A percentile compares a stretch with the other conserved stretches of the same genome.
These are phyloP conservation scores for Phymastichus coffea DNA, from an alignment of 1,140 invertebrate genomes.

Conservation along the genomic window DNA sequence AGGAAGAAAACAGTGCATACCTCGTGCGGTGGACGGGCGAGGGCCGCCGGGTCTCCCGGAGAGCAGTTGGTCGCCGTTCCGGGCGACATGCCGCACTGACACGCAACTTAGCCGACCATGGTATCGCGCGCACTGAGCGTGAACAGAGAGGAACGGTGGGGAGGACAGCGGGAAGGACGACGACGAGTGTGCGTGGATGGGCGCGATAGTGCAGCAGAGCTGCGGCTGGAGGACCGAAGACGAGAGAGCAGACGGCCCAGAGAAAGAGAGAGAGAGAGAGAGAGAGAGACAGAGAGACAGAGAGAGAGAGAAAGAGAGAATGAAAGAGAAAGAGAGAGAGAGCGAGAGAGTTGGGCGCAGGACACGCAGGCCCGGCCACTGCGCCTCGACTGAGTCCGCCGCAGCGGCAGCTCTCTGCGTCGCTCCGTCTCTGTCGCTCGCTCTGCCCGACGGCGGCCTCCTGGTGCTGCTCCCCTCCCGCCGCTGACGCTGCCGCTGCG, in stretches of 20 bases:
- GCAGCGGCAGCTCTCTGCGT: too few relatives aligned
- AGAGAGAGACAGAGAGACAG: neutral
- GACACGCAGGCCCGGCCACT: slow-evolving; percentile 57
- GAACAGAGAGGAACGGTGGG: neutral
- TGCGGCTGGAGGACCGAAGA: slow-evolving; percentile 1
- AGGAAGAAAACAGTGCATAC: too few relatives aligned
- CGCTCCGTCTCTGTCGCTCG: too few relatives aligned
- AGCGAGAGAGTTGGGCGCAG: slow-evolving; percentile 32
- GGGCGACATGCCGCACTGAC: slow-evolving; percentile 12
- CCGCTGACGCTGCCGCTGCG: slow-evolving; percentile 7
- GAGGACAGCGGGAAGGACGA: neutral
- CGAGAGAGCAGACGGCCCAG: slow-evolving; percentile 19
- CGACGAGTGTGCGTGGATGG: neutral
- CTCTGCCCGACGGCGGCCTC: too few relatives aligned
- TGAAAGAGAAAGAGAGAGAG: neutral
- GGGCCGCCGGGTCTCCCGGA: too few relatives aligned
- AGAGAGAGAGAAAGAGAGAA: neutral
- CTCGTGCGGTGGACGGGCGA: too few relatives aligned
- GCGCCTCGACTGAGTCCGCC: slow-evolving; percentile 57
- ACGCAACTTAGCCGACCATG: too few relatives aligned
- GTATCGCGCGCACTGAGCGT: slow-evolving; percentile 2
- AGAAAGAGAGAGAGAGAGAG: neutral
- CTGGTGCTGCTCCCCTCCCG: slow-evolving; percentile 43
- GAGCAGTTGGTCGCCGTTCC: slow-evolving; percentile 1
- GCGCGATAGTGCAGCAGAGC: neutral